Conservation (phyloP, 1,140 invertebrate species). For the Drosophila serrata region DNA sequence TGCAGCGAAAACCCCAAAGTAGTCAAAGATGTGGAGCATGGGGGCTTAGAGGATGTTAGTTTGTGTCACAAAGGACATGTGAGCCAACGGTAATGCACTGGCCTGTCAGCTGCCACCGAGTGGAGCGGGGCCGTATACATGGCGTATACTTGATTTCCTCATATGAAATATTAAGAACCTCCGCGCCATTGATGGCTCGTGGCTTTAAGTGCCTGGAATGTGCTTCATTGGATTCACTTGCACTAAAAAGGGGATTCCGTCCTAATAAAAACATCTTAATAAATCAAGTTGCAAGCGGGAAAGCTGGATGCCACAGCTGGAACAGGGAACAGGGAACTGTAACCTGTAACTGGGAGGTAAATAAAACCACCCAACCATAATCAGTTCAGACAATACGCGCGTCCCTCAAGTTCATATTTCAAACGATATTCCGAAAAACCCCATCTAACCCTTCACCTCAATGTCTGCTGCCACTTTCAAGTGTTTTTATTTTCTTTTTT, state of each 20-base stretch:
- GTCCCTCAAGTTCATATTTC: constrained; percentile 79
- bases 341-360: background rate
- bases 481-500: constrained; percentile 41
- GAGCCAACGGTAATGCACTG: constrained; percentile 73
- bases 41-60: background rate
- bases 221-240: background rate
- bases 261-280: constrained; percentile 72
- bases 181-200: constrained; percentile 7
- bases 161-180: constrained; percentile 47
- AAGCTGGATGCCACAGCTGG: background rate
- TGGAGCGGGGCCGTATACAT: background rate
- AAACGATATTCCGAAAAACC: constrained; percentile 42
- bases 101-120: constrained; percentile 24
- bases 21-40: constrained; percentile 38
- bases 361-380: constrained; percentile 36
- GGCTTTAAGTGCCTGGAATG: constrained; percentile 30
- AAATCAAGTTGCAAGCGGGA: constrained; percentile 59
- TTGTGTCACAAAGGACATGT: constrained; percentile 54
- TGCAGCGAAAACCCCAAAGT: constrained; percentile 38
- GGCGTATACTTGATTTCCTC: constrained; percentile 69
- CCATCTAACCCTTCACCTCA: constrained; percentile 4
- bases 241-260: background rate
- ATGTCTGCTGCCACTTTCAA: constrained; percentile 79
- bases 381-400: constrained; percentile 74
- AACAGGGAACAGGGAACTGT: background rate